A percentile compares a stretch with the other conserved stretches of the same genome.
phyloP scores from a whole-genome alignment of 2,113 vertebrate species.

The Sula dactylatra region DNA sequence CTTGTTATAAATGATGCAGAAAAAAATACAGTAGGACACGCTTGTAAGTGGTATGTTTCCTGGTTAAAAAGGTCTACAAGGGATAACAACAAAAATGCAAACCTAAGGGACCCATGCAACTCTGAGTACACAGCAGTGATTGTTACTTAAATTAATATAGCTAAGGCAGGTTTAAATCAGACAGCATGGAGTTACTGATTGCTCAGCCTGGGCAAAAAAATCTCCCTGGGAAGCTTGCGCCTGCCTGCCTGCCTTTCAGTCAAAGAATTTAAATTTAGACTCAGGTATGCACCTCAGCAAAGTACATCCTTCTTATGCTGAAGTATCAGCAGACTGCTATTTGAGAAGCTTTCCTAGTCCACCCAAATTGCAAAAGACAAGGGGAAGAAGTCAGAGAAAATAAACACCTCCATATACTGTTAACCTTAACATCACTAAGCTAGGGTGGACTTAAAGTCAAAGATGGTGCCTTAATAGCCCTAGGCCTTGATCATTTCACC shows the following conservation, averaged over 20 bases:
- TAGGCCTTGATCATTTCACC: background rate
- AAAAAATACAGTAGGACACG: background rate
- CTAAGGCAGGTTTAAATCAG: background rate
- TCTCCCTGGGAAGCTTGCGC: background rate
- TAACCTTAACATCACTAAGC: background rate
- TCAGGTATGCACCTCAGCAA: background rate
- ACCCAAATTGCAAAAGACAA: background rate
- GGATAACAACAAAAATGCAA: background rate
- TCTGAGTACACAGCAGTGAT: background rate
- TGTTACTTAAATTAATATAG: background rate
- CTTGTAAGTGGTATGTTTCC: accelerated
- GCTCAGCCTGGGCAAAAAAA: background rate
- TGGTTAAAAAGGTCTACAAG: background rate
- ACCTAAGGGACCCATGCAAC: background rate
- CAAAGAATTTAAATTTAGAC: background rate
- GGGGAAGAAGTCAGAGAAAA: background rate
- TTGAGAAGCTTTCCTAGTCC: background rate
- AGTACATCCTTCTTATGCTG: background rate
- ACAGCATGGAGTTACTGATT: background rate
- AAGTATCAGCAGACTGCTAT: background rate
- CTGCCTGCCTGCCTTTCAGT: background rate
- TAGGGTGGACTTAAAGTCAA: background rate
- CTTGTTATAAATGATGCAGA: background rate
- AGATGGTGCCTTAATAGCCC: background rate
- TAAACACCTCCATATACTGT: background rate